Base-by-base conservation (phyloP, 2,113 vertebrate genomes). In the Burhinus bistriatus region DNA sequence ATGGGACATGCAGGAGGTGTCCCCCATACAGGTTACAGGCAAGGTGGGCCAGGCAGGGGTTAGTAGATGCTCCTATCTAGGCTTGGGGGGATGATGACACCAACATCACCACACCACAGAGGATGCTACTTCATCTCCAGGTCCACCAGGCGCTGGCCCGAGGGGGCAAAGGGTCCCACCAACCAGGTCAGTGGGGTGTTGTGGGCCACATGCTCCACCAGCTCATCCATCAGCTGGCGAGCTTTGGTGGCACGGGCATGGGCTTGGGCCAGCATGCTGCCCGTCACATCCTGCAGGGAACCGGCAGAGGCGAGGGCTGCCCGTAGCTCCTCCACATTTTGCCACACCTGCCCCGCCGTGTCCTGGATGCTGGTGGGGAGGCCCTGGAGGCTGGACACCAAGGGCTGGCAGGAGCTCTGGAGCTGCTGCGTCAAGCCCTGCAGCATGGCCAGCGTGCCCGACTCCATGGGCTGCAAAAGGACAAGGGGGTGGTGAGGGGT, bases 331-430 rank as follows among this genome's bases (percentile, higher is more conserved):
- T 98, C 98, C 11, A 98, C 98, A 5, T 97, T 97, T 27, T 51
- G 94, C 25, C 97, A 91, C 3, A 98, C 98, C 7, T 65, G 97
- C 40, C 94, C 95, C 0, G 98, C 98, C 82, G 96, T 98, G 25
- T 99, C 99, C 98, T 99, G 99, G 58, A 99, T 94, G 29, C 97
- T 40, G 15, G 82, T 25, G 1, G 99, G 99, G n/a, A 99, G 98
- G 12, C 99, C 99, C 87, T 99, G 98, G 54, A 98, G 98, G 32
- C 98, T 98, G 65, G 98, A 98, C 79, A 99, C 96, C 90, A 99
- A 90, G 9, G 95, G 98, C 65, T 97, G 97, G 96, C 98, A 98
- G 2, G 98, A 98, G 5, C 95, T 95, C 62, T 96, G 98, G 30
- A 99, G 95, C 96, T 99, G 99, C 79, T 97, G 97, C 1, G 97